Evolutionary conservation across 2,797 vertebrate genomes (phyloP), one percentile per base, ranked within the genome.

Genomic region (Aselliscus stoliczkanus): DNA sequence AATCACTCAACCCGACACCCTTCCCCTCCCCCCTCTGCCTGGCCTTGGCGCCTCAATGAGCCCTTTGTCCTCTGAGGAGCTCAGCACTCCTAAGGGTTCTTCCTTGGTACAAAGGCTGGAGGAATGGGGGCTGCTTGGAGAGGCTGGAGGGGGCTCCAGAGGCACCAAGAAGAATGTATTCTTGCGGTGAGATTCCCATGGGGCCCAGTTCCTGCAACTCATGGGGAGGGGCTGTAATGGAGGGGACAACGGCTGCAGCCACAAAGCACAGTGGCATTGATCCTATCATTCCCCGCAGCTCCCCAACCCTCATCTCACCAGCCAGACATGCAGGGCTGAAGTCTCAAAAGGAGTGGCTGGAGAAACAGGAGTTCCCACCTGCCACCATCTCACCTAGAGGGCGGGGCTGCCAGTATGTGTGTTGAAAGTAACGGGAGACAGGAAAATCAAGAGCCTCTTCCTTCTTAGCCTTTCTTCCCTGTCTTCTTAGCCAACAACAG

Each of bases 41-140:
- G n/a, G 81, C 69, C 65, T 73, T 54, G 54, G 76, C 27, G 27
- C 95, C 95, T 97, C 91, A 95, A 92, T 62, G 93, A 93, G 89
- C 31, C 80, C 60, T 96, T 96, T 95, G 88, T 96, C 86, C 92
- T 84, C 34, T 0, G 0, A 76, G 34, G 62, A 60, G 72, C 85
- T 90, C 47, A n/a, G 29, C 65, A 69, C 62, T 60, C 81, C 80
- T 84, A 77, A 54, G 70, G 34, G 67, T 58, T 77, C 79, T 76
- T 88, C 25, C 17, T 5, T 9, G 44, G 50, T 72, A 96, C 94
- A 97, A 95, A 93, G 65, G 42, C 58, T 42, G 12, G 42, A 60
- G 29, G n/a, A 29, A 37, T 37, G 23, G 60, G 90, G 84, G 54
- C 42, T 50, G 88, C 67, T 47, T 29, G 25, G 93, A 84, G 70